Evolutionary conservation across 2,797 vertebrate species (phyloP), one percentile per base, ranked within the genome.

Genomic region (Fratercula arctica): DNA sequence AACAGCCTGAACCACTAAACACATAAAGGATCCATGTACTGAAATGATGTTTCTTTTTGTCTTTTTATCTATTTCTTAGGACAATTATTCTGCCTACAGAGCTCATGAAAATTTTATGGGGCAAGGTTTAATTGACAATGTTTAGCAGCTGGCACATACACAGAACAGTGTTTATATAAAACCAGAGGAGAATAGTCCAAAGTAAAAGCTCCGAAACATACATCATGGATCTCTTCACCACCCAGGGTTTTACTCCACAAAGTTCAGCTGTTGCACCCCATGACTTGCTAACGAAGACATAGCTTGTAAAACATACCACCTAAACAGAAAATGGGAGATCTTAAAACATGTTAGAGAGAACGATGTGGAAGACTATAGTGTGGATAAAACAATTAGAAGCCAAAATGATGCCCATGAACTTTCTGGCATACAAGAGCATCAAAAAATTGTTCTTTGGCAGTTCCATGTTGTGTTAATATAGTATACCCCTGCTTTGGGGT

Each of bases 381-480:
- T 37, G 15, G 12, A 19, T 35, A 31, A 70, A 74, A 79, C 23
- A 63, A 33, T 43, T 13, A 17, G 39, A 57, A 57, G 78, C 77
- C 1, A 4, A 66, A 74, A 25, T 2, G 3, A 33, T 9, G 13
- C 3, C 21, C 0, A 1, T 29, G 39, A 82, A 29, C 9, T 39
- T 85, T 76, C 39, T 57, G 29, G 16, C 16, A 16, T 21, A 7
- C 9, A 73, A 21, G 8, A 73, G 11, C 4, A 70, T 46, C 7
- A 33, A 33, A 63, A 50, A 20, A 12, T 4, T 46, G 3, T 8
- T 60, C 16, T 33, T 63, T 48, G 25, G 23, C 25, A 45, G 11
- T 21, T 88, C 11, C 23, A 3, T 21, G 6, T 17, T 51, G 11
- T 23, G 46, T 46, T 46, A 67, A 41, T 37, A 56, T 2, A 51